Evolutionary conservation across 1,140 invertebrate species (phyloP).

Genomic region (Anastrepha ludens): DNA sequence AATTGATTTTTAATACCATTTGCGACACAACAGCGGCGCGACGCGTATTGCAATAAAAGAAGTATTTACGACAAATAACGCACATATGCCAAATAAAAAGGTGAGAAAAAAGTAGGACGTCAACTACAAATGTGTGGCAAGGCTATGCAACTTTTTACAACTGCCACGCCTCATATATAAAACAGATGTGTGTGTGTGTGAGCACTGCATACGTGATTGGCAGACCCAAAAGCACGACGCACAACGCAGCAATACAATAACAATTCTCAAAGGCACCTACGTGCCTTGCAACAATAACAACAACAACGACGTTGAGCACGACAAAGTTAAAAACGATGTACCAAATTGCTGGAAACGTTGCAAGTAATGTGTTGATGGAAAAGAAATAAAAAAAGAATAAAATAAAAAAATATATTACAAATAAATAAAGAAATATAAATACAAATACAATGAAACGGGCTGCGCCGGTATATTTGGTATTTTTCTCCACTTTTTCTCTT

Average conservation of each 20-base stretch:
- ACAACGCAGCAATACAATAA: neutral
- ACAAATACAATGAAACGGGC: neutral
- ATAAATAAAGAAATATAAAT: too few relatives aligned
- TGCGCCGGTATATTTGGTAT: neutral
- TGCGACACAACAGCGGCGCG: neutral
- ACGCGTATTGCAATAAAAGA: neutral
- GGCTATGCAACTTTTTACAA: neutral
- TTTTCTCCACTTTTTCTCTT: neutral
- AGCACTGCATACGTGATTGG: neutral
- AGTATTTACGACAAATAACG: neutral
- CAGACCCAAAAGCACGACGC: neutral
- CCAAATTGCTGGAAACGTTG: neutral
- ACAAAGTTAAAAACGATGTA: neutral
- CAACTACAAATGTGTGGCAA: neutral
- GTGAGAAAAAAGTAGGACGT: neutral
- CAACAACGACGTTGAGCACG: neutral
- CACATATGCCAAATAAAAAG: slow-evolving; percentile 13
- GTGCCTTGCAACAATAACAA: neutral
- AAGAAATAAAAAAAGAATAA: neutral
- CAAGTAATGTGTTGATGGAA: too few relatives aligned
- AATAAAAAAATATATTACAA: too few relatives aligned
- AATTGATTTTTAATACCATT: slow-evolving; percentile 1
- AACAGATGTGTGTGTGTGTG: neutral
- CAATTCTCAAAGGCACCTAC: neutral
- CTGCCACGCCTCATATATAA: neutral